These are phyloP conservation scores for Gavia stellata DNA, from an alignment of 2,113 vertebrate species.

Conservation along the genomic window DNA sequence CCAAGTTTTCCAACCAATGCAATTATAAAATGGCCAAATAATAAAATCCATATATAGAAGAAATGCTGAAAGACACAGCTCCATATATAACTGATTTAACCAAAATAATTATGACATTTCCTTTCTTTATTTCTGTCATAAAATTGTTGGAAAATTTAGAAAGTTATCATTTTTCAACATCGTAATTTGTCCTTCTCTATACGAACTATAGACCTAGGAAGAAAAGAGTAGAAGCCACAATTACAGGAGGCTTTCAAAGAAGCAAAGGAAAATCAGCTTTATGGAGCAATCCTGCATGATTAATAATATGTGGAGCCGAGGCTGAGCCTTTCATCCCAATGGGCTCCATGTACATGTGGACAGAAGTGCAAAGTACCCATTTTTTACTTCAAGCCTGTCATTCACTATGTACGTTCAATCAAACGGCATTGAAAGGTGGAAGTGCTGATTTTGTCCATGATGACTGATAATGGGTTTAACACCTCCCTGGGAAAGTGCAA, in stretches of 20 bases:
- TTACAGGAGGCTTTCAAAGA: conserved; percentile 41
- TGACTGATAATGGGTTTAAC: conserved; percentile 36
- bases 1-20: background rate
- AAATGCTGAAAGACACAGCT: background rate
- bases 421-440: conserved; percentile 15
- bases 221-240: conserved; percentile 22
- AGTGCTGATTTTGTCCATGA: conserved; percentile 31
- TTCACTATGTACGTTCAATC: background rate
- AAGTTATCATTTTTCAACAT: conserved; percentile 50
- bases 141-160: conserved; percentile 28
- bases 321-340: conserved; percentile 11
- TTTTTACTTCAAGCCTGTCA: background rate
- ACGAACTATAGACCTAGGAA: background rate
- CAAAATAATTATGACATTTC: conserved; percentile 42
- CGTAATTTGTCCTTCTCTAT: conserved; percentile 52
- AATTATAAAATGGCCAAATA: conserved; percentile 31
- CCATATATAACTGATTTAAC: background rate
- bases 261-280: conserved; percentile 28
- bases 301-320: conserved; percentile 18
- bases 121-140: conserved; percentile 44
- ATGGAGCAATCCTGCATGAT: conserved; percentile 27
- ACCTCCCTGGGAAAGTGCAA: background rate
- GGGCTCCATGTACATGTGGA: conserved; percentile 5
- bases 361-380: conserved; percentile 22
- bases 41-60: background rate